Evolutionary conservation across 2,888 invertebrate genomes (phyloP), one percentile per base, ranked within the genome.

Genomic region (Athalia rosae): DNA sequence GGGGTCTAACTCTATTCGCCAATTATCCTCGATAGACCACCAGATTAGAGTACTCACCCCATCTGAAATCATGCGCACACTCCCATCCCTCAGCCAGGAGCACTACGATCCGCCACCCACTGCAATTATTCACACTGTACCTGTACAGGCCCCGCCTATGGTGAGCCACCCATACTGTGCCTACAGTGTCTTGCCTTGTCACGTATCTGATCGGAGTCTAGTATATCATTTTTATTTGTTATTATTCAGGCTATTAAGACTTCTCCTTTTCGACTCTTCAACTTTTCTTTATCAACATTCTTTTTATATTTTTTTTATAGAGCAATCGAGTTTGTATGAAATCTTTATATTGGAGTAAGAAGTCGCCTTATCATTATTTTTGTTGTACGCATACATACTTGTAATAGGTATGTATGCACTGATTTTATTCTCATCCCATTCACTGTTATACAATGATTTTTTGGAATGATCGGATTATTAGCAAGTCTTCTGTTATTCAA

Each of bases 1-100:
- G 82, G 90, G 90, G 67, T 90, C 91, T 80, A 90, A 90, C 82
- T 91, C 91, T 86, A 91, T 90, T 82, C 91, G 91, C 81, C 88
- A 89, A 87, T 87, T 89, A 84, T 86, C 91, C 87, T 89, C 92
- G 83, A 91, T 92, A 86, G 95, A 96, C 92, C 95, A 95, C 91
- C 95, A 95, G 92, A 96, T 96, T 91, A 94, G 96, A 91, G 96
- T 96, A 91, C 93, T 96, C 91, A 96, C 96, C 88, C 96, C 96
- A 88, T 95, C 95, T 87, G 96, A 96, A 94, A 96, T 96, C 91
- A 96, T 96, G 96, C 94, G 95, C 93, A 96, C 96, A 90, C 94
- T 96, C 92, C 96, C 96, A 90, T 95, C 95, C 91, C 94, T 95
- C 91, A 94, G 94, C 91, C 94, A 93, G 92, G 93, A 93, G 92